Evolutionary conservation across 2,797 vertebrate species (phyloP), one percentile per base, ranked within the genome.

Genomic region (Kryptopterus vitreolus): DNA sequence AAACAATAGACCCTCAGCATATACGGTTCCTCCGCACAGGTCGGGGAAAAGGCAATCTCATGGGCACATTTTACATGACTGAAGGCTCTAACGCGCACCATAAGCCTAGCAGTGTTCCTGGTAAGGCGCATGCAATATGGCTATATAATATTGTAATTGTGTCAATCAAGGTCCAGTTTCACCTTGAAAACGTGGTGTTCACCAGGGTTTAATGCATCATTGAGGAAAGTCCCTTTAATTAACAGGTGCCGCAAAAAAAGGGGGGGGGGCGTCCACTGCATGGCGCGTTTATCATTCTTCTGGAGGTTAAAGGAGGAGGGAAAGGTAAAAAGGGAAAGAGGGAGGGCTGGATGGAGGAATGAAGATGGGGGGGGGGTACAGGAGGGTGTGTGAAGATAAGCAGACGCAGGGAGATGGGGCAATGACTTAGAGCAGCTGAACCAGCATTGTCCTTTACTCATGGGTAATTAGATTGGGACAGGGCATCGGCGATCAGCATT

Each of bases 401-500:
- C 93, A 93, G 90, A 92, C 86, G 80, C 88, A 88, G 55, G 35
- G 66, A 88, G 87, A 66, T 71, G 90, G 78, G 89, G 91, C 90
- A 92, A 92, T 92, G 93, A 93, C 92, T 93, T 88, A 93, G 90
- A 93, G 91, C 94, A 94, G 92, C 91, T 90, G 91, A 92, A 91
- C 91, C 92, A 91, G 92, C 92, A 93, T 93, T 94, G 91, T 93
- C 90, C 92, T 93, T 93, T 92, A 91, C 92, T 92, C 91, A 89
- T 83, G 87, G 90, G 89, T 93, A 94, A 94, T 94, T 93, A 93
- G 92, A 93, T 93, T 80, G 89, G 92, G 91, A 85, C 86, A 82
- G 89, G 90, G 87, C 89, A 90, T 85, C 83, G 82, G 80, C 88
- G 89, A 88, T 87, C 90, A 90, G 89, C 89, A 88, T 85, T 89